A percentile compares a stretch with the other conserved stretches of the same genome.
These are phyloP conservation scores for Gnathonemus longibarbis DNA, from an alignment of 2,113 vertebrate genomes.

Conservation along the genomic window DNA sequence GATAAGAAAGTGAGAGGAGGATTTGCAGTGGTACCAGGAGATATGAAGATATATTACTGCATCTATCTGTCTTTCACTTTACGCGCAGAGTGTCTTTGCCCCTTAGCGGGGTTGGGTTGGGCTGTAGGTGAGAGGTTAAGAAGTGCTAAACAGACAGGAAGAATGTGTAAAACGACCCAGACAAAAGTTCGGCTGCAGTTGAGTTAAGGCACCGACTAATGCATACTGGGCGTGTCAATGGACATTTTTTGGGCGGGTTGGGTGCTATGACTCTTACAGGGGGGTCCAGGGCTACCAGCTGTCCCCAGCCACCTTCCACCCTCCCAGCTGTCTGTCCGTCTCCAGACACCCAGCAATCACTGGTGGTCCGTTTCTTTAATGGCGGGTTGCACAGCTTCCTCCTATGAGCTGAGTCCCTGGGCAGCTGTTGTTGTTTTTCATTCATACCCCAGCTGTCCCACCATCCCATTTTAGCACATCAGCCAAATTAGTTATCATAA, in stretches of 20 bases:
- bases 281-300: conserved; percentile 13
- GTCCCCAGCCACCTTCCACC: conserved; percentile 19
- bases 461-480: background rate
- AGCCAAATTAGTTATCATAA: background rate
- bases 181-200: background rate
- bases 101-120: background rate
- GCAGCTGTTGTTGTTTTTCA: background rate
- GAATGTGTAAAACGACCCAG: background rate
- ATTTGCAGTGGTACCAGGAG: conserved; percentile 12
- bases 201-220: background rate
- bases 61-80: background rate
- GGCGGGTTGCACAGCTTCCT: background rate
- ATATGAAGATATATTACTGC: background rate
- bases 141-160: background rate
- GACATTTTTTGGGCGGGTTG: conserved; percentile 18
- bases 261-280: conserved; percentile 9
- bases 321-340: conserved; percentile 44
- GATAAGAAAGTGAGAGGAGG: conserved; percentile 17
- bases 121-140: background rate
- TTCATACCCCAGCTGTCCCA: background rate
- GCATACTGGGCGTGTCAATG: conserved; percentile 20
- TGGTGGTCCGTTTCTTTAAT: conserved; percentile 29
- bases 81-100: background rate
- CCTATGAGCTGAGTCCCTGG: background rate
- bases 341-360: conserved; percentile 19